Evolutionary conservation across 2,113 vertebrate species (phyloP), one percentile per base, ranked within the genome.

Genomic region (Gnathonemus longibarbis): DNA sequence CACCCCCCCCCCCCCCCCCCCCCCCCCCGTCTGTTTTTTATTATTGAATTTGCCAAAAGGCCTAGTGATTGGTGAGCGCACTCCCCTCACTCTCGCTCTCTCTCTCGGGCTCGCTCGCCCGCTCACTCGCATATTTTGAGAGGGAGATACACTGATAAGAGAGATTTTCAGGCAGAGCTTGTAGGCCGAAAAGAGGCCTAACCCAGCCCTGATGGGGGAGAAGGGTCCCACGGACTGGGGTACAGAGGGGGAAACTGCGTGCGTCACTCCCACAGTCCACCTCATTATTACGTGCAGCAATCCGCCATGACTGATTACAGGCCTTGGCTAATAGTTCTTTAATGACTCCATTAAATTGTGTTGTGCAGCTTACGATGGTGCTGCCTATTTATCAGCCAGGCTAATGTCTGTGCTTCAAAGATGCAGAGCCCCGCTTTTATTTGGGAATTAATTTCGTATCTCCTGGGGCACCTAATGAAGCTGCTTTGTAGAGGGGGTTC

Each of bases 291-390:
- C 94, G 94, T 92, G 92, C 93, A 93, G 95, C 94, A 95, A 94
- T 95, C 94, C 93, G 92, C 93, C 92, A 91, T 95, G 95, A 96
- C 95, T 94, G 92, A 91, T 95, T 89, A 91, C 70, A 90, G 91
- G 94, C 93, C 92, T 46, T 90, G 93, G 92, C 94, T 93, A 95
- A 94, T 95, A 95, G 92, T 94, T 93, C 93, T 95, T 95, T 96
- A 94, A 95, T 94, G 95, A 94, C 94, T 93, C 95, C 95, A 96
- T 95, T 96, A 96, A 97, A 97, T 95, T 96, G 96, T 96, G 96
- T 96, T 96, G 97, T 96, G 96, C 93, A 92, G 96, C 96, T 97
- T 95, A 95, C 96, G 95, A 96, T 94, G 94, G 95, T 94, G 93
- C 95, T 89, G 93, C 94, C 95, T 95, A 96, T 97, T 96, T 96